These are phyloP conservation scores for Dicaeum eximium DNA, from an alignment of 2,113 vertebrate genomes.

Conservation along the genomic window DNA sequence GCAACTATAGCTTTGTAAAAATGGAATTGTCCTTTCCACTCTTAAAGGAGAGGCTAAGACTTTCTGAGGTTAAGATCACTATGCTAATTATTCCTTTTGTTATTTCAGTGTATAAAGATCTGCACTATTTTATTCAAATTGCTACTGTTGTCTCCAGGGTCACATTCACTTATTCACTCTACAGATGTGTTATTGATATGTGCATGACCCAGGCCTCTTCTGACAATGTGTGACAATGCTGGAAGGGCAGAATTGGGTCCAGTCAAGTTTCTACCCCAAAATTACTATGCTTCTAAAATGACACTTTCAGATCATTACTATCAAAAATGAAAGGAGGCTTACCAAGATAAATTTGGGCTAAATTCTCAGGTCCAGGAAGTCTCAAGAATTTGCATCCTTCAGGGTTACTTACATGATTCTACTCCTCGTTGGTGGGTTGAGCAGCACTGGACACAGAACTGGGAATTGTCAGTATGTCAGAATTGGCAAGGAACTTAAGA, in stretches of 20 bases:
- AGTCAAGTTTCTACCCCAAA: neutral
- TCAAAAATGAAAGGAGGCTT: neutral
- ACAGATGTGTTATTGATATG: neutral
- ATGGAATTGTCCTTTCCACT: neutral
- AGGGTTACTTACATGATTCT: neutral
- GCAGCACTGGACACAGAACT: neutral
- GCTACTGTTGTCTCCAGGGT: neutral
- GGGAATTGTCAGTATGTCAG: neutral
- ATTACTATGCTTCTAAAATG: neutral
- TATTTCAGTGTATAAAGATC: neutral
- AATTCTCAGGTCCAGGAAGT: neutral
- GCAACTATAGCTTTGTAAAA: neutral
- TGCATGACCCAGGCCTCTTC: neutral
- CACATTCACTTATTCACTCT: neutral
- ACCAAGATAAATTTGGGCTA: neutral
- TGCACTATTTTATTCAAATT: neutral
- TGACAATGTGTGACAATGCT: neutral
- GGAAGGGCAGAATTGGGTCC: neutral
- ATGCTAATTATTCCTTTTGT: neutral
- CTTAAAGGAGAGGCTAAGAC: neutral
- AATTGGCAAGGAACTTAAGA: neutral
- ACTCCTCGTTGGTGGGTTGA: neutral
- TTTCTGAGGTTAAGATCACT: neutral
- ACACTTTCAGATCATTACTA: neutral
- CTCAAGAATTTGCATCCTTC: neutral